Evolutionary conservation across 2,113 vertebrate genomes (phyloP).

Genomic region (Dolichallabes microphthalmus): DNA sequence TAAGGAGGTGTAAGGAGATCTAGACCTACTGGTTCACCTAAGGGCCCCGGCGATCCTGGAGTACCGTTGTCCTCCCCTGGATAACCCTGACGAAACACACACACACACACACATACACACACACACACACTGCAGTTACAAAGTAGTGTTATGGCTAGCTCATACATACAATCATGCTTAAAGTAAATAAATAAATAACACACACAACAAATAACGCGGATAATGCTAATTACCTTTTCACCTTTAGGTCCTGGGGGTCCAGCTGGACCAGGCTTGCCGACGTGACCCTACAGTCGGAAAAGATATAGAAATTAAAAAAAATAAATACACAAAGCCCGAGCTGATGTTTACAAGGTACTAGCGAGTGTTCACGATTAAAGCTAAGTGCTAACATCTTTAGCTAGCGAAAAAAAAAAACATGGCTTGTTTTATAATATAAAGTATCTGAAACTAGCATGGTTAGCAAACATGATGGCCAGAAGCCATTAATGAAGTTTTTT

Average conservation of each 20-base stretch:
- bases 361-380: background rate
- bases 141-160: background rate
- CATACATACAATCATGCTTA: background rate
- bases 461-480: background rate
- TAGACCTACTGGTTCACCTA: constrained; percentile 99
- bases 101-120: constrained; percentile 14
- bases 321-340: background rate
- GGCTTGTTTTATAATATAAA: background rate
- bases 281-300: constrained; percentile 77
- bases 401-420: background rate
- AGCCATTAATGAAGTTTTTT: background rate
- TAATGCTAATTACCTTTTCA: constrained; percentile 83
- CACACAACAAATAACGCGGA: background rate
- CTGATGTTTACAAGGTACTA: background rate
- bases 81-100: constrained; percentile 79
- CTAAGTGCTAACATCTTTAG: background rate
- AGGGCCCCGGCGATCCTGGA: constrained; percentile 87
- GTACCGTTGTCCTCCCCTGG: constrained; percentile 86
- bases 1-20: constrained; percentile 76
- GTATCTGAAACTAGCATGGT: background rate
- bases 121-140: constrained; percentile 36
- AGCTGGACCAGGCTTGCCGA: constrained; percentile 78
- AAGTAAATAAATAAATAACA: background rate
- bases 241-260: constrained; percentile 90
- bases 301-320: background rate